Conservation (phyloP, 2,888 invertebrate species). For the Glaucopsyche alexis region DNA sequence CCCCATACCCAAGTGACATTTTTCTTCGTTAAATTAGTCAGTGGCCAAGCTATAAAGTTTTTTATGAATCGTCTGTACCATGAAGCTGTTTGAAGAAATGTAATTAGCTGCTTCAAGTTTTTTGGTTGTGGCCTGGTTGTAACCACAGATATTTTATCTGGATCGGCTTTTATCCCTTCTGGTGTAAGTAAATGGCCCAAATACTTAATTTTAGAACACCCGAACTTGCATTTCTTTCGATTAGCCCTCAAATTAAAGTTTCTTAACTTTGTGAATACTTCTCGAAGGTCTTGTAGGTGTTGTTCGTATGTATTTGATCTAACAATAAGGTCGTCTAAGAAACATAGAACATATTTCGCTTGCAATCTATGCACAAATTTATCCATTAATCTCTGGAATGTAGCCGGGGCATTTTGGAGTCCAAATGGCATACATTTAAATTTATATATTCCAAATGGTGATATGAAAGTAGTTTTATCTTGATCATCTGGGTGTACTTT, state of each 20-base stretch:
- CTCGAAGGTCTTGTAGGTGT: slow-evolving; percentile 42
- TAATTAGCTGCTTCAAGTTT: slow-evolving; percentile 41
- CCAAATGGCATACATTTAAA: not conserved
- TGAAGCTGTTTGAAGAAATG: slow-evolving; percentile 46
- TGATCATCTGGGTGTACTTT: not conserved
- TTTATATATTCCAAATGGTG: not conserved
- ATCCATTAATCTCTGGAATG: not conserved
- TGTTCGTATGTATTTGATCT: not conserved
- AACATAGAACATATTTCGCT: no score
- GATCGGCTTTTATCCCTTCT: slow-evolving; percentile 38
- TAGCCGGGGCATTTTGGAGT: not conserved
- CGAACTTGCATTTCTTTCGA: slow-evolving; percentile 39
- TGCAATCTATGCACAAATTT: not conserved
- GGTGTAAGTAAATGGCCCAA: slow-evolving; percentile 38
- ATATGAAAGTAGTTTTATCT: not conserved
- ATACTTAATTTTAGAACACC: slow-evolving; percentile 36
- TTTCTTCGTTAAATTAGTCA: slow-evolving; percentile 38
- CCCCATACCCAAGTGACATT: slow-evolving; percentile 41
- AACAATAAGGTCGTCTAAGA: no score
- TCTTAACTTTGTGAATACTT: slow-evolving; percentile 36
- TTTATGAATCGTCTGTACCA: slow-evolving; percentile 47
- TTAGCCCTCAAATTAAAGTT: slow-evolving; percentile 39
- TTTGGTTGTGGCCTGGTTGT: slow-evolving; percentile 34
- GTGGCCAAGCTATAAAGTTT: slow-evolving; percentile 41
- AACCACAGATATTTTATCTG: slow-evolving; percentile 40